A percentile compares a stretch with the other conserved stretches of the same genome.
These are phyloP conservation scores for Pediacus dermestoides DNA, from an alignment of 2,888 invertebrate species.

Conservation along the genomic window DNA sequence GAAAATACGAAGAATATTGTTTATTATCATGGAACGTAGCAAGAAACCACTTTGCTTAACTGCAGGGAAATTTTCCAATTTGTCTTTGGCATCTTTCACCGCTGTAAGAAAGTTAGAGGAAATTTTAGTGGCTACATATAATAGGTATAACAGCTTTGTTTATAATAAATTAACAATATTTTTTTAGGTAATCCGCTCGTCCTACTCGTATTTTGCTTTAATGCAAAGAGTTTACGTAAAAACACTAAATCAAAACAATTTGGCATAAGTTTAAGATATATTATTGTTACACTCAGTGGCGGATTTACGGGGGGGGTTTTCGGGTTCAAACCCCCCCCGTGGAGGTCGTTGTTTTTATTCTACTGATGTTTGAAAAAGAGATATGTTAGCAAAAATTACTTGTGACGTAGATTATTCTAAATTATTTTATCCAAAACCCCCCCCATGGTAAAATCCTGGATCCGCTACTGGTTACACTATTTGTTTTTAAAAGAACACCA, in stretches of 20 bases:
- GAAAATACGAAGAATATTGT: conserved; percentile 23
- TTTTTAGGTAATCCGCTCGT: conserved; percentile 17
- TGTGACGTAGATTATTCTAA: too few species aligned
- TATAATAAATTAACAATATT: neutral
- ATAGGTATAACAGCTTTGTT: neutral
- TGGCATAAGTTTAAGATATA: too few species aligned
- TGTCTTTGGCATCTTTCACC: conserved; percentile 28
- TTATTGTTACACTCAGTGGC: too few species aligned
- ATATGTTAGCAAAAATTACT: too few species aligned
- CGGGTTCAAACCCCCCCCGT: too few species aligned
- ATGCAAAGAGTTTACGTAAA: conserved; percentile 15
- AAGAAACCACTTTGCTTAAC: conserved; percentile 31
- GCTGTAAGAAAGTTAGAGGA: conserved; percentile 17
- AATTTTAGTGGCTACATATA: neutral
- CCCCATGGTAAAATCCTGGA: too few species aligned
- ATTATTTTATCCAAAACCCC: too few species aligned
- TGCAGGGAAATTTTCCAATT: conserved; percentile 31
- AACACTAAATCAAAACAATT: conserved; percentile 4
- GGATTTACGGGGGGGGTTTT: too few species aligned
- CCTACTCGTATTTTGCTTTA: conserved; percentile 18
- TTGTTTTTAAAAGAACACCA: too few species aligned
- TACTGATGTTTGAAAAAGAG: too few species aligned
- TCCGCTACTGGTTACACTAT: too few species aligned
- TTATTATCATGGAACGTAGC: conserved; percentile 33
- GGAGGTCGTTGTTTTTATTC: too few species aligned